Evolutionary conservation across 2,888 invertebrate genomes (phyloP), one percentile per base, ranked within the genome.

Genomic region (Taenaris catops): DNA sequence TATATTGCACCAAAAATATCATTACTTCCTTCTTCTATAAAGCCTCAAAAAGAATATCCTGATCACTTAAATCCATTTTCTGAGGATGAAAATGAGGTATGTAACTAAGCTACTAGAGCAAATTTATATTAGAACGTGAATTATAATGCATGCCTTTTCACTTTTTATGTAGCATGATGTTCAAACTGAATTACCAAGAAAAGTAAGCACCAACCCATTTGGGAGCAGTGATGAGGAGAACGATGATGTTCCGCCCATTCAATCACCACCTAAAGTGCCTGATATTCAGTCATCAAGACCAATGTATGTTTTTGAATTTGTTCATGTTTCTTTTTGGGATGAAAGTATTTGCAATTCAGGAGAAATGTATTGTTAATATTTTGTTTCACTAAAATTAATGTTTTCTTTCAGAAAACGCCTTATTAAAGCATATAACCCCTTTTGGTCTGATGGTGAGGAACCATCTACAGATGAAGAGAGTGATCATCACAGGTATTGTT

Each of bases 31-130:
- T 36, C 41, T 4, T 7, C 21, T 2, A 57, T 53, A 39, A 35
- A 48, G 11, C 7, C 8, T 11, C 35, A 44, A 36, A 64, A 63
- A 43, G 49, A 65, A 45, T 95, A 96, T 79, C 96, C 96, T 0
- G 91, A 91, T 46, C 90, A 93, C 59, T 83, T 96, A 45, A 96
- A 96, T 87, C 96, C 96, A 2, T 96, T 96, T 75, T 91, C 89
- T 17, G 92, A 92, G 49, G 93, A 93, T 11, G 89, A 90, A 21
- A 80, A 75, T 50, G 72, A 69, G 60, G 71, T 72, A 57, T 41
- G 48, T 48, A 23, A 7, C 7, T 14, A 12, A 19, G 14, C 9
- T 24, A 8, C 6, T 24, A 16, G 8, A 24, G 11, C 8, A 4
- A 6, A 7, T 10, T n/a, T 27, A 8, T 18, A 9, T 11, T 5